Percentiles rank a stretch among this genome's conserved stretches.
These are phyloP conservation scores for Umimayanthus chanpuru DNA, from an alignment of 92 coral and sea anemone species.

Conservation along the genomic window DNA sequence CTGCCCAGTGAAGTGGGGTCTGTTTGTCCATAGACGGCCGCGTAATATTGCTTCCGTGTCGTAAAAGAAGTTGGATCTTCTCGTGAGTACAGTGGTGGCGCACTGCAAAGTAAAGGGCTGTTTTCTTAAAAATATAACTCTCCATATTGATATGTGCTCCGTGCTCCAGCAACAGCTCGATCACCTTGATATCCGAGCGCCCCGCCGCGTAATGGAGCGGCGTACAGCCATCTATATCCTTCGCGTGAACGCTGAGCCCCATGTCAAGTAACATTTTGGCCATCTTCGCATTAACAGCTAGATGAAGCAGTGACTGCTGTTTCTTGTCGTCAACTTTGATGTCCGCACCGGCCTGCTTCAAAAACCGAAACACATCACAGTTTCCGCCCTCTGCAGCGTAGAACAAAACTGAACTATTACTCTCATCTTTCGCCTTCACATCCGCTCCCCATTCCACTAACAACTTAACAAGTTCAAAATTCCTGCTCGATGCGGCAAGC, in stretches of 20 bases:
- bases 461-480: conserved; percentile 18
- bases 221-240: conserved; percentile 30
- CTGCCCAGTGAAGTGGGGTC: conserved; percentile 44
- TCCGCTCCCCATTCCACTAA: conserved; percentile 37
- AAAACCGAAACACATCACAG: conserved; percentile 25
- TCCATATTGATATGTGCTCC: conserved; percentile 40
- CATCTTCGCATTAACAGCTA: conserved; percentile 35
- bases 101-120: conserved; percentile 43
- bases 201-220: conserved; percentile 42
- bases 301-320: conserved; percentile 29
- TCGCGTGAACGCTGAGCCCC: conserved; percentile 37
- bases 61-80: conserved; percentile 36
- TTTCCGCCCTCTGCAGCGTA: conserved; percentile 42
- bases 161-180: conserved; percentile 24
- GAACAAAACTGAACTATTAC: conserved; percentile 33
- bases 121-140: conserved; percentile 42
- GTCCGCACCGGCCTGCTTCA: conserved; percentile 33
- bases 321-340: conserved; percentile 43
- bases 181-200: conserved; percentile 28
- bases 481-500: conserved; percentile 41
- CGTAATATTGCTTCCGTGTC: conserved; percentile 8
- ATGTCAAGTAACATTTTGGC: conserved; percentile 30
- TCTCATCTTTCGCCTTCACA: conserved; percentile 32
- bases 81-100: conserved; percentile 37
- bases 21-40: conserved; percentile 42